phyloP scores from a whole-genome alignment of 2,113 vertebrate species.

The Notechis scutatus region DNA sequence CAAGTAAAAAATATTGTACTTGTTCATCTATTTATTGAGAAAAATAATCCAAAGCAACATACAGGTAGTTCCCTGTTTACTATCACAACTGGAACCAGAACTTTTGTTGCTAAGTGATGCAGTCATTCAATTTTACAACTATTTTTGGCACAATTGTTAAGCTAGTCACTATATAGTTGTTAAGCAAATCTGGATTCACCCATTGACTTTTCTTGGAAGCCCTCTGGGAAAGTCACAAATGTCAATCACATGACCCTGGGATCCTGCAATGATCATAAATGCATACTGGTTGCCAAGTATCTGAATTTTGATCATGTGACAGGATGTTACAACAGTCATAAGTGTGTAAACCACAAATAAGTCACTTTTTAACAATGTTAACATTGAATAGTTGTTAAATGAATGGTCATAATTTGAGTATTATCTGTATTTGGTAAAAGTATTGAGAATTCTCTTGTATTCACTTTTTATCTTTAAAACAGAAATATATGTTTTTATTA shows the following conservation, averaged over 20 bases:
- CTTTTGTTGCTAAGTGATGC: background rate
- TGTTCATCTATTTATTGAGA: background rate
- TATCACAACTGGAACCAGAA: background rate
- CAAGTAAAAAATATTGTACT: background rate
- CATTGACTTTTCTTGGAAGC: background rate
- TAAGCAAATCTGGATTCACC: background rate
- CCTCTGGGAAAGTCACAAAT: background rate
- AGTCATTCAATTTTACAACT: background rate
- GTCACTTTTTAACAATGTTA: background rate
- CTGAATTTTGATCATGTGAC: background rate
- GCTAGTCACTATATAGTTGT: background rate
- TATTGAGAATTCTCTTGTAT: background rate
- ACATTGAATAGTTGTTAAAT: background rate
- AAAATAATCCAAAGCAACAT: background rate
- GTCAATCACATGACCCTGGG: background rate
- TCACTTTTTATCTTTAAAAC: background rate
- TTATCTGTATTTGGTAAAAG: background rate
- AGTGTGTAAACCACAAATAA: background rate
- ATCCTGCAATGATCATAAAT: background rate
- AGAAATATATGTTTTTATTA: background rate
- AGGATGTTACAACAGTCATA: background rate
- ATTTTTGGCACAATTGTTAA: background rate
- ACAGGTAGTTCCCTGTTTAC: background rate
- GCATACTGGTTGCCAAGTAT: background rate
- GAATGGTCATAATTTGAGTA: background rate